Base-by-base conservation (phyloP, 2,888 invertebrate genomes). In the Erebia palarica region DNA sequence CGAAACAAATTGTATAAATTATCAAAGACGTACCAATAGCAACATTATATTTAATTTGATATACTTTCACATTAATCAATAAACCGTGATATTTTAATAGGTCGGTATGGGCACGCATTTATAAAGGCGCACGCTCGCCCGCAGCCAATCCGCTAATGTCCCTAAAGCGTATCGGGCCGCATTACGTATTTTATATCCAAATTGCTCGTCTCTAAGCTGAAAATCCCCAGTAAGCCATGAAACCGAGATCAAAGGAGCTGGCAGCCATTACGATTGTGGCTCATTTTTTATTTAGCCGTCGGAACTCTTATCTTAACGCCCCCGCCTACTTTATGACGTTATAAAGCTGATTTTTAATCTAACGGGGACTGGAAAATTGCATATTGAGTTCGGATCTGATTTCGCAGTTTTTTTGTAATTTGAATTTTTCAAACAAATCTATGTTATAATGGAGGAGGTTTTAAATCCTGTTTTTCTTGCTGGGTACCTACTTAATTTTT, bases 321-420 rank as follows among this genome's bases (percentile, higher is more conserved):
- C 84, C 85, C 82, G 84, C 82, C 82, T 91, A 87, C 86, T 92
- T 93, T 93, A 92, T 93, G 91, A 92, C 83, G 92, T 90, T 87
- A 91, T 93, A 92, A 93, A 92, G 92, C 86, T 91, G 92, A 92
- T 92, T 93, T 93, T 93, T 92, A 93, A 93, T 92, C 93, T 87
- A 85, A 89, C 89, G 82, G 84, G 83, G 82, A 79, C 79, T 82
- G 80, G 85, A 83, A 86, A 88, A 87, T 87, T 85, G 82, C 80
- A 69, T 71, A 75, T 75, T 71, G 73, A 61, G 60, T 67, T 75
- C 55, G 64, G 57, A 68, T 72, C 73, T 65, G 73, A 64, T 36
- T 67, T 27, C 66, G 44, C 67, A 64, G 42, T 57, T 57, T 59
- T n/a, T 63, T 66, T 69, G 44, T 51, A 58, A 68, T 51, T 58